Base-by-base conservation (phyloP, 2,888 invertebrate species). In the Watsonalla cultraria region DNA sequence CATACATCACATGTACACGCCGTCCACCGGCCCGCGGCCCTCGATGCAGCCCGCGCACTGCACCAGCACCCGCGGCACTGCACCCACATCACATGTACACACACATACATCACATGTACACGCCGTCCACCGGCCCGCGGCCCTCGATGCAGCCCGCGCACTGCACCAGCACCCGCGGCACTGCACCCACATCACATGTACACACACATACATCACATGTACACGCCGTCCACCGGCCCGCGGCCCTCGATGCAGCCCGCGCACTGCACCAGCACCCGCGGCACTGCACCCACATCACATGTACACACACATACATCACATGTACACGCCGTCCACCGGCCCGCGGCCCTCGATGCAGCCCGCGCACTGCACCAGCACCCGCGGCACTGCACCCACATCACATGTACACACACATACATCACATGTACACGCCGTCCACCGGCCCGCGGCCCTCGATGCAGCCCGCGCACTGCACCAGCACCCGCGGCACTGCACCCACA, bases 201-300 rank as follows among this genome's bases (percentile, higher is more conserved):
- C 7, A 13, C 15, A 7, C 37, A 45, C 15, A 46, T 51, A 57
- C 54, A 59, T 57, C n/a, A n/a, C n/a, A n/a, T n/a, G 91, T 99
- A 99, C 70, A 99, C 98, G 54, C 99, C 99, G 90, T 99, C 98
- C 51, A 98, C 98, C 39, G 98, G 95, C 47, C 99, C 99, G 77
- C 97, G 95, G 50, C 94, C 94, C 81, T 99, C 99, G 69, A 99
- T 98, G 62, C 97, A 97, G 64, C 95, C 95, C 5, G 98, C 95
- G 88, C 99, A 99, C 74, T 95, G 95, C 72, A 95, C 95, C 57
- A 99, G 92, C 58, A 99, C 98, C 79, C 94, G 93, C 0, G 99
- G 99, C 62, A 99, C 97, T 95, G 87, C 0, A 81, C 0, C 7
- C 0, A 53, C 49, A 24, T 24, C 24, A 46, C 7, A 51, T n/a